phyloP scores from a whole-genome alignment of 2,888 invertebrate genomes.

The Exocentrus adspersus region DNA sequence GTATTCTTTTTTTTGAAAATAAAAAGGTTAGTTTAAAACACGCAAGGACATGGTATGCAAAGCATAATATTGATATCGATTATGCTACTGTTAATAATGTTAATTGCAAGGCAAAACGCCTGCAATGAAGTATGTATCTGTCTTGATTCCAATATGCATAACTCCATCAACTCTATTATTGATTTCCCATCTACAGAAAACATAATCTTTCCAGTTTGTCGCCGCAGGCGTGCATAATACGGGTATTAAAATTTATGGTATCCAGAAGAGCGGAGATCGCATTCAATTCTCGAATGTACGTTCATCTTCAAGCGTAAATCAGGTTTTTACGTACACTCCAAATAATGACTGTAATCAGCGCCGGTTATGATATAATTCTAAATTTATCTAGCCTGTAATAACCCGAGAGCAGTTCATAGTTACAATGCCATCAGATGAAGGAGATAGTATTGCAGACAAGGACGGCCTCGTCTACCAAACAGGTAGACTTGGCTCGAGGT shows the following conservation, averaged over 20 bases:
- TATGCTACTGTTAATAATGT: too few species aligned
- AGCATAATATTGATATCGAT: too few species aligned
- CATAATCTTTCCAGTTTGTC: not conserved
- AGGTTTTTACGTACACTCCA: conserved; percentile 27
- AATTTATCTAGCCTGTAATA: conserved; percentile 49
- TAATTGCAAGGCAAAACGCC: too few species aligned
- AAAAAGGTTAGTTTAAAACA: too few species aligned
- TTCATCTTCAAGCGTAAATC: conserved; percentile 26
- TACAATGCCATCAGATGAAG: conserved; percentile 48
- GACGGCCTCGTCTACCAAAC: conserved; percentile 34
- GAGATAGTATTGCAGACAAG: conserved; percentile 33
- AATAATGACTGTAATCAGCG: conserved; percentile 44
- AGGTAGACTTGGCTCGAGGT: conserved; percentile 41
- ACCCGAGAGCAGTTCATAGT: conserved; percentile 48
- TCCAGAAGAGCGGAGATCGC: conserved; percentile 9
- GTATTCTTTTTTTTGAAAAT: too few species aligned
- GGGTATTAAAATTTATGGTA: conserved; percentile 16
- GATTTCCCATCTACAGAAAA: not conserved
- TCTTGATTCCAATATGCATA: too few species aligned
- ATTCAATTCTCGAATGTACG: conserved; percentile 8
- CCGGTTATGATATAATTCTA: conserved; percentile 46
- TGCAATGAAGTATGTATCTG: too few species aligned
- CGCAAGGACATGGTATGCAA: too few species aligned
- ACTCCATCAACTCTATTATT: not conserved
- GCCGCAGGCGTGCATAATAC: conserved; percentile 8